Evolutionary conservation across 2,797 vertebrate species (phyloP).

Genomic region (Aldrovandia affinis): DNA sequence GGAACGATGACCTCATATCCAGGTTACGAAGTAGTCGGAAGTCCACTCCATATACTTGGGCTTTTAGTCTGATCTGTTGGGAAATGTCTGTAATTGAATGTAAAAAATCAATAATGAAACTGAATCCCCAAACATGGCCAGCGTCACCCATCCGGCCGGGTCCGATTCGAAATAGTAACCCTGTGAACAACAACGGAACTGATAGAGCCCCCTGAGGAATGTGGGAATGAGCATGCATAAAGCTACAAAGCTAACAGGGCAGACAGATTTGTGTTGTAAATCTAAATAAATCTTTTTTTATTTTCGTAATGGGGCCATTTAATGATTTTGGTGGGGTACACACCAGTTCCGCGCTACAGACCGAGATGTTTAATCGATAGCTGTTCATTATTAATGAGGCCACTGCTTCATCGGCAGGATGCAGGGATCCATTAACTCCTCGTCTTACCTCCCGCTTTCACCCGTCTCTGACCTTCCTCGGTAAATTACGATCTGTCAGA

Average conservation of each 20-base stretch:
- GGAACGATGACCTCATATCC: neutral
- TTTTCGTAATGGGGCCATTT: neutral
- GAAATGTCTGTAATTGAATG: neutral
- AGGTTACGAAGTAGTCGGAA: neutral
- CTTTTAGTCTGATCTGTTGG: neutral
- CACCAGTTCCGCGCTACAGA: slow-evolving; percentile 21
- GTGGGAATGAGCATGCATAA: neutral
- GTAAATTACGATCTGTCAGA: slow-evolving; percentile 6
- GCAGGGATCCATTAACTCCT: slow-evolving; percentile 56
- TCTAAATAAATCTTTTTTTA: neutral
- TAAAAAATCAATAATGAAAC: slow-evolving; percentile 35
- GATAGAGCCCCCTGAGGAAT: neutral
- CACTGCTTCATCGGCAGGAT: slow-evolving; percentile 55
- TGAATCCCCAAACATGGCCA: neutral
- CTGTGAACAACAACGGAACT: neutral
- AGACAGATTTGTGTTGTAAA: neutral
- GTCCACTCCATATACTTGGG: neutral
- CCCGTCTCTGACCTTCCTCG: neutral
- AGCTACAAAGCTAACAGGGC: neutral
- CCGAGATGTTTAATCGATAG: slow-evolving; percentile 54
- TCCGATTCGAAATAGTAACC: neutral
- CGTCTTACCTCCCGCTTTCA: slow-evolving; percentile 46
- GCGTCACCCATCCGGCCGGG: slow-evolving; percentile 1
- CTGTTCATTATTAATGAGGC: slow-evolving; percentile 58
- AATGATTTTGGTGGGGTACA: slow-evolving; percentile 12